Conservation (phyloP, 2,113 vertebrate genomes). For the Gnathonemus longibarbis region DNA sequence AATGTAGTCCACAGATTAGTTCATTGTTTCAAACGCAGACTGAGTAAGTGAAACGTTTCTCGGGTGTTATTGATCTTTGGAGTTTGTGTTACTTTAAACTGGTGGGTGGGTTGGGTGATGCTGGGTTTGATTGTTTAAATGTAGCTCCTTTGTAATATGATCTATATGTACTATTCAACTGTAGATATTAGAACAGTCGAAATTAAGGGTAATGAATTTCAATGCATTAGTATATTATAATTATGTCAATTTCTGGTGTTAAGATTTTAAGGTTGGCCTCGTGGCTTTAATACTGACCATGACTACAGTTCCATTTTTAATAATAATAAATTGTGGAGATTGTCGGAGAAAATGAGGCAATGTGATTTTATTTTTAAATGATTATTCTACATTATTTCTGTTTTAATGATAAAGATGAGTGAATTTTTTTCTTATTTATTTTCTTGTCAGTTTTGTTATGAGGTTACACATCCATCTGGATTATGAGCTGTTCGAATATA, state of each 20-base stretch:
- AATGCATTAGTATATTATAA: constrained; percentile 68
- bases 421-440: constrained; percentile 49
- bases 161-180: constrained; percentile 72
- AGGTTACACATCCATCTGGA: constrained; percentile 62
- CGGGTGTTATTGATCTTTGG: not conserved
- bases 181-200: constrained; percentile 77
- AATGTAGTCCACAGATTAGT: not conserved
- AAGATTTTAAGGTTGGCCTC: constrained; percentile 38
- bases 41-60: not conserved
- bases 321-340: constrained; percentile 16
- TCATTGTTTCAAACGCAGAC: not conserved
- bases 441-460: constrained; percentile 62
- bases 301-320: constrained; percentile 19
- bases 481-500: constrained; percentile 73
- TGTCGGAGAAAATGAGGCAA: constrained; percentile 16
- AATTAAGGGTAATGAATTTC: constrained; percentile 78
- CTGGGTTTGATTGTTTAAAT: constrained; percentile 52
- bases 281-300: constrained; percentile 9
- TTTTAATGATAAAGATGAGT: constrained; percentile 66
- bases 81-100: constrained; percentile 16
- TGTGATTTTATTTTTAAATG: constrained; percentile 13
- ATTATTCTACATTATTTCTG: constrained; percentile 65
- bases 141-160: constrained; percentile 76
- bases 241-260: constrained; percentile 52
- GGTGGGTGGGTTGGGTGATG: constrained; percentile 13